A percentile compares a stretch with the other conserved stretches of the same genome.
These are phyloP conservation scores for Aelia acuminata DNA, from an alignment of 2,888 invertebrate genomes.

Conservation along the genomic window DNA sequence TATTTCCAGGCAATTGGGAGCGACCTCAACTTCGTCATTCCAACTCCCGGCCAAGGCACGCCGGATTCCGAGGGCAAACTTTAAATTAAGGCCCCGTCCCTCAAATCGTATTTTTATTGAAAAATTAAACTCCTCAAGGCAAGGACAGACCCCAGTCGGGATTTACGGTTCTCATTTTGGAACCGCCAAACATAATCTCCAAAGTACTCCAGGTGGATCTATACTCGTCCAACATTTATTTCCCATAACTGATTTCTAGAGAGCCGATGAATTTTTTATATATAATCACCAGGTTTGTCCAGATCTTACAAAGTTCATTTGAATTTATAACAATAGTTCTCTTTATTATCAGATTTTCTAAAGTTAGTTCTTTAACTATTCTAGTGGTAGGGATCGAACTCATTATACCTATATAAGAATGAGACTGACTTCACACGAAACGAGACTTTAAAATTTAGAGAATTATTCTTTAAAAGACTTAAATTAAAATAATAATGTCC, in stretches of 20 bases:
- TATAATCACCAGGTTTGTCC: background rate
- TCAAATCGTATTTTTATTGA: constrained; percentile 27
- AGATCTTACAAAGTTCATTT: background rate
- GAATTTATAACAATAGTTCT: background rate
- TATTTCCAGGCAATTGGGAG: constrained; percentile 44
- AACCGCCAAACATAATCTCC: background rate
- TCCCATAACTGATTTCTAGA: background rate
- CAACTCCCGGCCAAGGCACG: constrained; percentile 28
- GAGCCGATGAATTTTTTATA: background rate
- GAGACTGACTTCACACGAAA: no score
- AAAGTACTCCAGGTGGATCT: constrained; percentile 13
- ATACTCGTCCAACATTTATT: background rate
- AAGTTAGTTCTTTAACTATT: no score
- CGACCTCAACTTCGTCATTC: constrained; percentile 41
- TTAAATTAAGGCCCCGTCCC: constrained; percentile 35
- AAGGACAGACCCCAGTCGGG: background rate
- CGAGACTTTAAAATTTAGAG: no score
- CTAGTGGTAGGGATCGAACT: no score
- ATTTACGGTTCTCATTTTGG: constrained; percentile 17
- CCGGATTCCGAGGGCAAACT: constrained; percentile 25
- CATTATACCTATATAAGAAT: no score
- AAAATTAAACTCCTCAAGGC: constrained; percentile 43
- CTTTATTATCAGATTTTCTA: no score
- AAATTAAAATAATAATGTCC: no score
- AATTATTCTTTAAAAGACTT: no score